Conservation (phyloP, 2,113 vertebrate species). For the Mesitornis unicolor region DNA sequence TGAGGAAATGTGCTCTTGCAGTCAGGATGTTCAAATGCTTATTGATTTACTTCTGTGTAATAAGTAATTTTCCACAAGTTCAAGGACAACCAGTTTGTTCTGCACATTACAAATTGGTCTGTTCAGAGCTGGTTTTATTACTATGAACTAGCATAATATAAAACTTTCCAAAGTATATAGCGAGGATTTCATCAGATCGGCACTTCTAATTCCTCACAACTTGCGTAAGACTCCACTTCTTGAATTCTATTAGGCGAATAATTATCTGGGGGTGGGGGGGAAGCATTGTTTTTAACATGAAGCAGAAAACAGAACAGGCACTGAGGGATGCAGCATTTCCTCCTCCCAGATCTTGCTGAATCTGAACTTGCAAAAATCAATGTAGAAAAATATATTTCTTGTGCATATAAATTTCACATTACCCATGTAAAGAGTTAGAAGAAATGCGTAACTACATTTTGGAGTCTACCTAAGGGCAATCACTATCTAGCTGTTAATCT, state of each 20-base stretch:
- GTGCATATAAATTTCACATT: not conserved
- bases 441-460: not conserved
- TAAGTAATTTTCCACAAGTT: not conserved
- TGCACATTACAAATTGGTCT: not conserved
- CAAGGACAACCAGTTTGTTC: not conserved
- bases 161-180: not conserved
- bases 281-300: not conserved
- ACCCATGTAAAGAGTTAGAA: not conserved
- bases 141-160: accelerated
- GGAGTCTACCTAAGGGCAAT: not conserved
- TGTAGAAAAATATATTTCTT: not conserved
- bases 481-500: not conserved
- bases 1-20: not conserved
- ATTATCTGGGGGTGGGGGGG: not conserved
- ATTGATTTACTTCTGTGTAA: not conserved
- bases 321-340: not conserved
- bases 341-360: not conserved
- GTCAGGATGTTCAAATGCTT: not conserved
- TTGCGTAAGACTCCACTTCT: not conserved
- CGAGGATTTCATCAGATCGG: not conserved
- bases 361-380: not conserved
- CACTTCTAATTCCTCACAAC: not conserved
- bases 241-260: not conserved
- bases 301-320: not conserved
- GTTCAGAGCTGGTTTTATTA: not conserved